Base-by-base conservation (phyloP, 2,797 vertebrate genomes). In the Gorsachius magnificus region DNA sequence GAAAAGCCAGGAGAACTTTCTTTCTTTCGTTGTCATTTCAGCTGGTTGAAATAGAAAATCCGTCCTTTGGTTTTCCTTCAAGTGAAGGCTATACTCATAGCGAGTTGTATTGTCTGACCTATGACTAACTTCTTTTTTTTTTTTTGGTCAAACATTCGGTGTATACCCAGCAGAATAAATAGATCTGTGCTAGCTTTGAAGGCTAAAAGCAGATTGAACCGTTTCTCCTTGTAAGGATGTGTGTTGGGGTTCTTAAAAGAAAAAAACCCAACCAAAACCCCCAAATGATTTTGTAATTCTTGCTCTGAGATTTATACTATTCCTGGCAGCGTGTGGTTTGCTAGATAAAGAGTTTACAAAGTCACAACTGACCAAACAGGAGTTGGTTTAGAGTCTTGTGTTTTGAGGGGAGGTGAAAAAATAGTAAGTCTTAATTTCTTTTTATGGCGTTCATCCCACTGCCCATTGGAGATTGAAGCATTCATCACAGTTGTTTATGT, bases 391-490 rank as follows among this genome's bases (percentile, higher is more conserved):
- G 82, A 69, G 57, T 77, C 64, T 57, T 83, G 78, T 93, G 61
- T 95, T 96, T 95, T 92, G 86, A 85, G 68, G 50, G 54, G 66
- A 93, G 83, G 35, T 85, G 83, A 82, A 89, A 93, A 96, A 96
- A 94, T 83, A 90, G 82, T 91, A 93, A 80, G 86, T 76, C 89
- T 89, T 92, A 91, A 54, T 95, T 94, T 94, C 90, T 95, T 94
- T 95, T 94, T 93, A 87, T 91, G 92, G 65, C 81, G 71, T 75
- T 93, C 83, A 64, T 92, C 90, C 87, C 60, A 56, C 83, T 93
- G 93, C 75, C 58, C 46, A 12, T 54, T 94, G 90, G 92, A 93
- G 77, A 89, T 81, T 65, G 93, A 93, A 91, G 61, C 84, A 78
- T 92, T 95, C 86, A 83, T 89, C 87, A 61, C 57, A 54, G 88